phyloP scores from a whole-genome alignment of 2,888 invertebrate species.

The Zelleria hepariella region DNA sequence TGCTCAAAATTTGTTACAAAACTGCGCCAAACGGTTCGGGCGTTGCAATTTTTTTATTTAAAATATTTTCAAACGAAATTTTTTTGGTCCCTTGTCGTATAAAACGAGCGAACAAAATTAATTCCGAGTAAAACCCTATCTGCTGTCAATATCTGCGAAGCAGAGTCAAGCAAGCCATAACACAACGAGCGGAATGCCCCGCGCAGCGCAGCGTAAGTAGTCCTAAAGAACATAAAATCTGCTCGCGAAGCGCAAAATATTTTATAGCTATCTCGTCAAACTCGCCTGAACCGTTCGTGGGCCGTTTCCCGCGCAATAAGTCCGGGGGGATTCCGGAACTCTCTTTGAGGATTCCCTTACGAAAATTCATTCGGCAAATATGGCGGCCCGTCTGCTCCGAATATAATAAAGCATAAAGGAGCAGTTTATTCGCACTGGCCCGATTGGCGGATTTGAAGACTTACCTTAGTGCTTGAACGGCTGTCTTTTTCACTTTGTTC shows the following conservation, averaged over 20 bases:
- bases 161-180: not conserved
- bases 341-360: constrained; percentile 39
- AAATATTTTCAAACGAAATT: too few species aligned
- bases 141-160: too few species aligned
- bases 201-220: not conserved
- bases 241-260: constrained; percentile 9
- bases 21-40: too few species aligned
- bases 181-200: not conserved
- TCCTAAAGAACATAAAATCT: constrained; percentile 1
- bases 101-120: too few species aligned
- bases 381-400: constrained; percentile 34
- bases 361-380: constrained; percentile 43
- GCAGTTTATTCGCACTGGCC: constrained; percentile 21
- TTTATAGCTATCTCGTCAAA: constrained; percentile 9
- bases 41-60: too few species aligned
- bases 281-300: constrained; percentile 13
- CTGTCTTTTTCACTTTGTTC: not conserved
- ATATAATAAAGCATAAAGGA: constrained; percentile 34
- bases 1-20: too few species aligned
- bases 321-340: constrained; percentile 40
- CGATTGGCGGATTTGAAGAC: constrained; percentile 17
- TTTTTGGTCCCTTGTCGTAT: too few species aligned
- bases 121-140: too few species aligned
- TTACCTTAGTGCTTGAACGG: not conserved
- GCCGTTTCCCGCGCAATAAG: constrained; percentile 31